Conservation (phyloP, 2,888 invertebrate genomes). For the Drosophila kanekoi region DNA sequence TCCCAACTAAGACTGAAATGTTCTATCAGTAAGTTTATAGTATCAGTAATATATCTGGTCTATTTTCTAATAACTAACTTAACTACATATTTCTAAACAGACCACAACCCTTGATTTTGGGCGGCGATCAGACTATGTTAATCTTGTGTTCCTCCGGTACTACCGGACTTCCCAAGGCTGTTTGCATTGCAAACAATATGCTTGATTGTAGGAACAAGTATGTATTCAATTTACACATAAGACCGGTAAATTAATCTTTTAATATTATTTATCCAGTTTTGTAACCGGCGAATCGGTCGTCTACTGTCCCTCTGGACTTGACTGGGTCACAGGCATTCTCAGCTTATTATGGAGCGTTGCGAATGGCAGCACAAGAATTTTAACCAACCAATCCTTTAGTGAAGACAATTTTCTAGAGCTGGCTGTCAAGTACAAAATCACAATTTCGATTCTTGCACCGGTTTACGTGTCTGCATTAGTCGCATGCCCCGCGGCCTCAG, state of each 20-base stretch:
- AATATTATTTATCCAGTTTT: slow-evolving; percentile 3
- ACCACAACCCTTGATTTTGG: slow-evolving; percentile 24
- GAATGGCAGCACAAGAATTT: slow-evolving; percentile 55
- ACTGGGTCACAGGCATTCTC: slow-evolving; percentile 61
- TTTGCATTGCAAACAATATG: slow-evolving; percentile 43
- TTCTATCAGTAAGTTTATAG: slow-evolving; percentile 29
- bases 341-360: slow-evolving; percentile 30
- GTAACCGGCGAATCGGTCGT: slow-evolving; percentile 30
- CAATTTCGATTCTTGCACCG: slow-evolving; percentile 42
- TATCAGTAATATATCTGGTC: too few species aligned
- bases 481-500: slow-evolving; percentile 33
- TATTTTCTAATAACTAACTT: too few species aligned
- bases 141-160: slow-evolving; percentile 70
- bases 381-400: slow-evolving; percentile 52
- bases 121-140: slow-evolving; percentile 46
- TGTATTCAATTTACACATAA: background rate
- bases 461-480: slow-evolving; percentile 43
- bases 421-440: slow-evolving; percentile 58
- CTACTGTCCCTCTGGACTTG: slow-evolving; percentile 46
- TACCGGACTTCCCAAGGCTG: slow-evolving; percentile 66
- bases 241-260: background rate
- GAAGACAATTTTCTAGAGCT: slow-evolving; percentile 55
- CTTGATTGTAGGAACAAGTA: slow-evolving; percentile 7
- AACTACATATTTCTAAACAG: slow-evolving; percentile 1
- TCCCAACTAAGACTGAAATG: slow-evolving; percentile 30